Evolutionary conservation across 1,140 invertebrate species (phyloP), one percentile per base, ranked within the genome.

Genomic region (Drosophila sproati): DNA sequence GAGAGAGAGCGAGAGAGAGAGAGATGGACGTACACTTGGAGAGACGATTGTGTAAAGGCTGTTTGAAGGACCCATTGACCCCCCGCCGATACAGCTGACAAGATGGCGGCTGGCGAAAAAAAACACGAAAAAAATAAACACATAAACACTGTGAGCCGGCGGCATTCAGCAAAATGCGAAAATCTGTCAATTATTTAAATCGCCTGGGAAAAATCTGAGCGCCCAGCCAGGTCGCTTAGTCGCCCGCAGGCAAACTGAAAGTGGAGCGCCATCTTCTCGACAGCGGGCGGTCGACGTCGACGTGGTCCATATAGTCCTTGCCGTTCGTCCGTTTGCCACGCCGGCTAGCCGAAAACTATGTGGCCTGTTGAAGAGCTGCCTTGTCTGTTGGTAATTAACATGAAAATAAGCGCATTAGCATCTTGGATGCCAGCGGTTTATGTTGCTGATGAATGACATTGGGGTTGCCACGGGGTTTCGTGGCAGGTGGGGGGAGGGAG

Each of bases 111-210:
- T 39, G 37, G 6, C 10, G 37, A 0, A 8, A 8, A 39, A 39
- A 10, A 41, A 41, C 8, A 41, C 8, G 3, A 41, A 41, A 34
- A 34, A 12, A n/a, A 29, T 6, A 57, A 35, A 45, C 37, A 50
- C 35, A 66, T 57, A 72, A 72, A 57, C 68, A 76, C 48, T 32
- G 43, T 35, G 62, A 39, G 51, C 45, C 52, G 54, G 52, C 51
- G 57, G 72, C 72, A 45, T 48, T 62, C 59, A 43, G 29, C 57
- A 28, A 73, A 67, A 69, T 64, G 73, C 73, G 54, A 85, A 81
- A 89, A 89, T 81, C 85, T 89, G 85, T 89, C 85, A 89, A 89
- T 89, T 89, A 89, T 89, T 89, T 81, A 89, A 89, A 89, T 88
- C 78, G 85, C 68, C 59, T 34, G 61, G 61, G 75, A 62, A 89